Base-by-base conservation (phyloP, 2,888 invertebrate species). In the Ditula angustiorana region DNA sequence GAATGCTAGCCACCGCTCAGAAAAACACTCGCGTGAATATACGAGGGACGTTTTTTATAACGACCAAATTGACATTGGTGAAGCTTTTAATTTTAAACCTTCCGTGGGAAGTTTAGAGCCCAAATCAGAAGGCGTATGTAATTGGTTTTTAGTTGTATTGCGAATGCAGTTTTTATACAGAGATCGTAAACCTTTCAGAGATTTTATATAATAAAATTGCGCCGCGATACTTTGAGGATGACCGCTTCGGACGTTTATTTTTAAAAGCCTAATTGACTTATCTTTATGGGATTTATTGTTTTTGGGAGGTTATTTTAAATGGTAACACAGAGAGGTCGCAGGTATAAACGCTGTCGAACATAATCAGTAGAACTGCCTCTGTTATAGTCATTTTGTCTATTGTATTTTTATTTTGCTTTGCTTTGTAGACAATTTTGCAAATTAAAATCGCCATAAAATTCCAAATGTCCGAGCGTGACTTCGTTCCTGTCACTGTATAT, bases 221-320 rank as follows among this genome's bases (percentile, higher is more conserved):
- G 56, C 23, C 26, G 23, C 19, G 35, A 37, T 37, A 41, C 47
- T 44, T 61, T 58, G 35, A 13, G 19, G 13, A 52, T 13, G 28
- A 19, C 56, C 56, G 55, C 49, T 30, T 55, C 26, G 28, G 56
- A 30, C 56, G 26, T 47, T 49, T 41, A 49, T 56, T 56, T 19
- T 56, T 47, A 56, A 47, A 55, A 7, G 26, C 47, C 47, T 61
- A 61, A 61, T 61, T 61, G 61, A 61, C 55, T 55, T 47, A 61
- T 61, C 55, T 61, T 61, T 61, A 61, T 37, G 55, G 46, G 13
- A 11, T 55, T 61, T 55, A 55, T 47, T 55, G 61, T 47, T 30
- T 33, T 2, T 61, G 21, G 2, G 16, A 50, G 30, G 52, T 61
- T 53, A 30, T 30, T 52, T 30, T 46, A 49, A 61, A 56, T 21